phyloP scores from a whole-genome alignment of 2,797 vertebrate genomes.

The Sciurus carolinensis region DNA sequence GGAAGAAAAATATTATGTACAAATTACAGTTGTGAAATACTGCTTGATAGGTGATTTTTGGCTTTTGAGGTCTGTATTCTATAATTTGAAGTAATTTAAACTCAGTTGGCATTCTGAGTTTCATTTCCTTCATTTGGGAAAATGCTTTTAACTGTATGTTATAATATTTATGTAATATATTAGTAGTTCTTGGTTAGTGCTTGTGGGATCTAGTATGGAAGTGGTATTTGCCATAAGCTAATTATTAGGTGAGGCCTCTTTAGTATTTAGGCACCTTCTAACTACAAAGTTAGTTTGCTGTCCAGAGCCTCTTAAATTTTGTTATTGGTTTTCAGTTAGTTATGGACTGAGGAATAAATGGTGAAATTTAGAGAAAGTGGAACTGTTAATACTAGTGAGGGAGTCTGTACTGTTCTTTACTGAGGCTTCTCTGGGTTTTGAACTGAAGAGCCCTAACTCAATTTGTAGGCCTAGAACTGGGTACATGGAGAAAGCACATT shows the following conservation, averaged over 20 bases:
- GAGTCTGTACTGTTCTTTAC: background rate
- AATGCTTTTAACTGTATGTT: conserved; percentile 33
- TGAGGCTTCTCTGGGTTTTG: background rate
- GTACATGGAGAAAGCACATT: conserved; percentile 1
- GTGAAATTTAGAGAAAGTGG: conserved; percentile 14
- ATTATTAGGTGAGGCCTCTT: conserved; percentile 25
- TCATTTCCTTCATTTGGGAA: conserved; percentile 55
- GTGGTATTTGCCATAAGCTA: conserved; percentile 11
- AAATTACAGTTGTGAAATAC: background rate
- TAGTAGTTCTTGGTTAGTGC: conserved; percentile 5
- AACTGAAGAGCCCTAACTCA: background rate
- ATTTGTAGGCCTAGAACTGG: conserved; percentile 49
- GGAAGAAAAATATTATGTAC: conserved; percentile 25
- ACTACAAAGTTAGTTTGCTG: conserved; percentile 10
- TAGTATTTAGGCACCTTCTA: conserved; percentile 45
- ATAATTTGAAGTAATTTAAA: conserved; percentile 61
- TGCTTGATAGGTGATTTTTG: conserved; percentile 28
- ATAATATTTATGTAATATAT: background rate
- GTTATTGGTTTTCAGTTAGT: conserved; percentile 48
- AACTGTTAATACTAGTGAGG: background rate
- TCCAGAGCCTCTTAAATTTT: background rate
- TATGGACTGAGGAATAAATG: conserved; percentile 8
- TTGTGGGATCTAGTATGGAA: background rate
- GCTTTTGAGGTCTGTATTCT: background rate
- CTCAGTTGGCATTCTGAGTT: conserved; percentile 38